A percentile compares a stretch with the other conserved stretches of the same genome.
phyloP scores from a whole-genome alignment of 2,797 vertebrate genomes.

The Lophotriccus pileatus region DNA sequence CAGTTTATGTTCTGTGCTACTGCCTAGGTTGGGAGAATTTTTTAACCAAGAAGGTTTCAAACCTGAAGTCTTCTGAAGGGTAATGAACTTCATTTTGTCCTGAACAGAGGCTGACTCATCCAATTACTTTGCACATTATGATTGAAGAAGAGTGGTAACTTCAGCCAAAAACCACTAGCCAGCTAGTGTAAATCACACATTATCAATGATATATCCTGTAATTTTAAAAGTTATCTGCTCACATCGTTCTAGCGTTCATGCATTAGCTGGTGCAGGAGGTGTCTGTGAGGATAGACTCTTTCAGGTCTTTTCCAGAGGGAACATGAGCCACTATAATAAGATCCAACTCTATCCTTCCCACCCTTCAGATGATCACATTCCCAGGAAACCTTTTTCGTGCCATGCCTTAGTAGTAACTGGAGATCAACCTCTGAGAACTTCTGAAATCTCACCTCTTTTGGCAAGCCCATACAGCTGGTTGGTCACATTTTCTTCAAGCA shows the following conservation, averaged over 20 bases:
- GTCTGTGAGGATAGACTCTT: background rate
- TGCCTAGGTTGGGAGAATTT: background rate
- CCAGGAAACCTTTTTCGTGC: background rate
- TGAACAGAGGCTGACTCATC: background rate
- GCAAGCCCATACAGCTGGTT: accelerated
- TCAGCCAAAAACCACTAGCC: background rate
- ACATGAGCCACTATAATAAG: background rate
- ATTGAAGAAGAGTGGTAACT: background rate
- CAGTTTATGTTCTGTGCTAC: background rate
- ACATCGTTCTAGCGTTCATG: accelerated
- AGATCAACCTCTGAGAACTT: background rate
- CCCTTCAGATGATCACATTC: background rate
- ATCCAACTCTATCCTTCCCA: background rate
- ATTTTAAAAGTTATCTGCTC: background rate
- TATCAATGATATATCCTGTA: background rate
- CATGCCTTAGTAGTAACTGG: background rate
- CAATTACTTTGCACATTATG: accelerated
- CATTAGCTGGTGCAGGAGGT: background rate
- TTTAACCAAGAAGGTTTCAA: background rate
- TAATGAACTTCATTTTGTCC: background rate
- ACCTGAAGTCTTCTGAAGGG: background rate
- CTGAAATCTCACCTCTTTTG: background rate
- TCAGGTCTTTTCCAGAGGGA: background rate
- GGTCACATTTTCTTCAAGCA: background rate
- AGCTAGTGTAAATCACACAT: background rate